phyloP scores from a whole-genome alignment of 2,113 vertebrate species.

The Pseudois nayaur region DNA sequence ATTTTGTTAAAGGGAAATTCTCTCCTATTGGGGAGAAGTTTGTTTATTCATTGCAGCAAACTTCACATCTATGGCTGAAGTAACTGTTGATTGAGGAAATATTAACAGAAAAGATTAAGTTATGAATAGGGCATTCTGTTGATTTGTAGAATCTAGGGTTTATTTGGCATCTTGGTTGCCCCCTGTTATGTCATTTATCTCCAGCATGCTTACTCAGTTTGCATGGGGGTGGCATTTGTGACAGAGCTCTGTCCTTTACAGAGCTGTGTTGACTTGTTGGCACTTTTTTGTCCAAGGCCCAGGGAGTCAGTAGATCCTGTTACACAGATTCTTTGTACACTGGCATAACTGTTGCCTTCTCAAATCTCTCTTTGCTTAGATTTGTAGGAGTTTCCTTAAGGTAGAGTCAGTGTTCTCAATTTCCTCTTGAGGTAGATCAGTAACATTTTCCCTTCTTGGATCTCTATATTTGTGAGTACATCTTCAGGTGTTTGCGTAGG shows the following conservation, averaged over 20 bases:
- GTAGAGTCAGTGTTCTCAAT: slow-evolving; percentile 10
- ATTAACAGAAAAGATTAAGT: neutral
- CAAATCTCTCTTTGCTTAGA: slow-evolving; percentile 33
- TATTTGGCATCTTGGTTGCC: neutral
- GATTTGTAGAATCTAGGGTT: slow-evolving; percentile 7
- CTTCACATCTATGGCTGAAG: neutral
- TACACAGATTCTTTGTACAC: slow-evolving; percentile 37
- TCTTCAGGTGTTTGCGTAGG: slow-evolving; percentile 19
- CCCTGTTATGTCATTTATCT: neutral
- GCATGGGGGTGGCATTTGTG: neutral
- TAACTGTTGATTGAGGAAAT: slow-evolving; percentile 11
- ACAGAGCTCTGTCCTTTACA: slow-evolving; percentile 9
- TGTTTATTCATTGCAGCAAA: neutral
- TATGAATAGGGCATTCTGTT: slow-evolving; percentile 21
- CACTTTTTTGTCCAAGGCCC: slow-evolving; percentile 23
- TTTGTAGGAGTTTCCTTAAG: neutral
- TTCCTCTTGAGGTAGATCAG: neutral
- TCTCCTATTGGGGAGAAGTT: neutral
- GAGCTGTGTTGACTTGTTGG: slow-evolving; percentile 9
- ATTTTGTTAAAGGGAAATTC: slow-evolving; percentile 12
- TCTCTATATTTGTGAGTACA: slow-evolving; percentile 15
- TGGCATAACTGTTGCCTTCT: slow-evolving; percentile 22
- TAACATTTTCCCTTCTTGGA: slow-evolving; percentile 17
- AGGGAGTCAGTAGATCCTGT: neutral
- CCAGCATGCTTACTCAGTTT: neutral